phyloP scores from a whole-genome alignment of 1,140 invertebrate species.

The Lasioglossum albipes region DNA sequence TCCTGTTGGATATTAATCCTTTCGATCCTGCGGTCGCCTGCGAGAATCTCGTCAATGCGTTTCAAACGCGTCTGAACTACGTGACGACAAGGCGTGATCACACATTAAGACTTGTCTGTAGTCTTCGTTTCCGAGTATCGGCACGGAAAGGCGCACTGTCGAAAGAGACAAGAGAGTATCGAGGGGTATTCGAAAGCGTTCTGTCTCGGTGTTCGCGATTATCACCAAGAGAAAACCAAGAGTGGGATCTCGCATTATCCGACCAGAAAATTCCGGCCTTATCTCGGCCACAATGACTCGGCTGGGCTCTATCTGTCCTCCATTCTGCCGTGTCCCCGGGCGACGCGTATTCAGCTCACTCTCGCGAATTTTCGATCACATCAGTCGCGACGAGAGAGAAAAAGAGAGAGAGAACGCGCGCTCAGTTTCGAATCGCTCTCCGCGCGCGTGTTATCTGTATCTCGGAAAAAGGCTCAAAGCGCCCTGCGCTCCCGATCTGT shows the following conservation, averaged over 20 bases:
- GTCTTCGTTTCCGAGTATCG: background rate
- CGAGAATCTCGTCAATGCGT: no score
- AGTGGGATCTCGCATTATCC: constrained; percentile 39
- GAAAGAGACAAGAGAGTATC: no score
- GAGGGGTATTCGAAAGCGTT: constrained; percentile 8
- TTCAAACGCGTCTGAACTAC: no score
- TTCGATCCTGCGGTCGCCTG: no score
- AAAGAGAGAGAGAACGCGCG: no score
- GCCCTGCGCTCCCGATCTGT: background rate
- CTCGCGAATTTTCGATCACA: constrained; percentile 31
- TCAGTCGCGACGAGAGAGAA: constrained; percentile 5
- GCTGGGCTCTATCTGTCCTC: background rate
- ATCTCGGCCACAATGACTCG: constrained; percentile 36
- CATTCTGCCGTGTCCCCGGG: no score
- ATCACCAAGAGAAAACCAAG: constrained; percentile 1
- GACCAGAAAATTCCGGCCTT: constrained; percentile 39
- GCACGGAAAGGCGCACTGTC: background rate
- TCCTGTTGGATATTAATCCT: no score
- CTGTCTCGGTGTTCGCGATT: constrained; percentile 16
- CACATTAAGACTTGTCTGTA: no score
- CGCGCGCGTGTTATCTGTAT: constrained; percentile 28
- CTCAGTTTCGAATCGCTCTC: constrained; percentile 27
- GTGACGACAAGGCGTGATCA: no score
- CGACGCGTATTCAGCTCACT: background rate
- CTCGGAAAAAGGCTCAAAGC: constrained; percentile 9